A percentile compares a stretch with the other conserved stretches of the same genome.
Evolutionary conservation across 2,888 invertebrate genomes (phyloP).

Genomic region (Caenorhabditis uteleia): DNA sequence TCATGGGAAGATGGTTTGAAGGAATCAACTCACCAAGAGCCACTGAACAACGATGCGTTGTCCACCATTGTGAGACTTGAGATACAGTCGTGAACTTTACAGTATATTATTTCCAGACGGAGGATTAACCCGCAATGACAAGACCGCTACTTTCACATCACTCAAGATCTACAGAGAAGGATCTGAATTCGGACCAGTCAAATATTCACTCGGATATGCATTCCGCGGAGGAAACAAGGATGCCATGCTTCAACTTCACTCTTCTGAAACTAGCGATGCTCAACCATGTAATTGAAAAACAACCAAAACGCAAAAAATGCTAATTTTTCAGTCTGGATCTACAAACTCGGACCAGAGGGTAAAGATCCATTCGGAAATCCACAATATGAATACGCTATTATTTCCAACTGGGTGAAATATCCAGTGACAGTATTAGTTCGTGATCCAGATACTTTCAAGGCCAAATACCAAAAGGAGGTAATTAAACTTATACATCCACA

Average conservation of each 20-base stretch:
- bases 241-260: slow-evolving; percentile 69
- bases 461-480: slow-evolving; percentile 63
- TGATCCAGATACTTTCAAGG: slow-evolving; percentile 69
- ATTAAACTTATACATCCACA: background rate
- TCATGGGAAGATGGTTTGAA: slow-evolving; percentile 70
- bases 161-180: slow-evolving; percentile 70
- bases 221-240: slow-evolving; percentile 70
- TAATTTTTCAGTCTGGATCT: slow-evolving; percentile 68
- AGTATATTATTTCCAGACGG: slow-evolving; percentile 59
- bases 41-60: slow-evolving; percentile 69
- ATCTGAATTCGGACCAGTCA: slow-evolving; percentile 69
- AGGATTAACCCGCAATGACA: slow-evolving; percentile 69
- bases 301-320: background rate
- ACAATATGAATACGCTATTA: slow-evolving; percentile 70
- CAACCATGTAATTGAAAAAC: slow-evolving; percentile 63
- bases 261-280: slow-evolving; percentile 67
- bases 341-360: slow-evolving; percentile 69
- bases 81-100: background rate
- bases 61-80: slow-evolving; percentile 66
- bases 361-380: slow-evolving; percentile 70
- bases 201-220: slow-evolving; percentile 70
- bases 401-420: slow-evolving; percentile 70
- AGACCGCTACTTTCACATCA: slow-evolving; percentile 70
- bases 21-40: slow-evolving; percentile 68
- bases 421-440: slow-evolving; percentile 70